Conservation (phyloP, 2,113 vertebrate genomes). For the Cercopithecus mona region DNA sequence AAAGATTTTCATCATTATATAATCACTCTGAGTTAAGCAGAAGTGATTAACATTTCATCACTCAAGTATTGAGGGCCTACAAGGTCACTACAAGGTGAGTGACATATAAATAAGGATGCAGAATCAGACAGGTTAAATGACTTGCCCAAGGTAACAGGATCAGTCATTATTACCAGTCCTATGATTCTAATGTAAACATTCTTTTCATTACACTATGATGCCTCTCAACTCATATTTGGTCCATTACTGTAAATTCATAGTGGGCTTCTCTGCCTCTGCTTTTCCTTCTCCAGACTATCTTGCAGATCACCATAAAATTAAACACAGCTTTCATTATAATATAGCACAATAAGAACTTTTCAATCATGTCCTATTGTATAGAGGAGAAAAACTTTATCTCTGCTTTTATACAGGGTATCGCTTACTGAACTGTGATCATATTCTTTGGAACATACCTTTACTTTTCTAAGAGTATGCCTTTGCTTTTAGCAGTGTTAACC, state of each 20-base stretch:
- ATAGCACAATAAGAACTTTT: neutral
- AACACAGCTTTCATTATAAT: neutral
- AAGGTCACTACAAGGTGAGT: slow-evolving; percentile 37
- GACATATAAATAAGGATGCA: slow-evolving; percentile 51
- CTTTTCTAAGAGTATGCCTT: slow-evolving; percentile 1
- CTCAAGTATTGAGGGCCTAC: neutral
- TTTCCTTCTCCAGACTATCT: slow-evolving; percentile 1
- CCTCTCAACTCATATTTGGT: slow-evolving; percentile 22
- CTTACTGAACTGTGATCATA: neutral
- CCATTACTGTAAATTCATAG: neutral
- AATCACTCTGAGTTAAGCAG: neutral
- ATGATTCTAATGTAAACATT: slow-evolving; percentile 57
- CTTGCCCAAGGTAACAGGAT: slow-evolving; percentile 11
- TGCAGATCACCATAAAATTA: neutral
- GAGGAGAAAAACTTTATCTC: neutral
- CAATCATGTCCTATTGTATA: neutral
- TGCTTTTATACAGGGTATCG: neutral
- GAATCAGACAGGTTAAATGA: slow-evolving; percentile 31
- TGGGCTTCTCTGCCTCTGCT: neutral
- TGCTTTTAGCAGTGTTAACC: neutral
- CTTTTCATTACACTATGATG: slow-evolving; percentile 10
- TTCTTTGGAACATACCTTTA: neutral
- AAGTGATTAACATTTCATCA: slow-evolving; percentile 39
- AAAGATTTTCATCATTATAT: neutral
- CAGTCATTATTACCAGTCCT: slow-evolving; percentile 26